A percentile compares a stretch with the other conserved stretches of the same genome.
Evolutionary conservation across 1,140 invertebrate genomes (phyloP).

Genomic region (Nephotettix cincticeps): DNA sequence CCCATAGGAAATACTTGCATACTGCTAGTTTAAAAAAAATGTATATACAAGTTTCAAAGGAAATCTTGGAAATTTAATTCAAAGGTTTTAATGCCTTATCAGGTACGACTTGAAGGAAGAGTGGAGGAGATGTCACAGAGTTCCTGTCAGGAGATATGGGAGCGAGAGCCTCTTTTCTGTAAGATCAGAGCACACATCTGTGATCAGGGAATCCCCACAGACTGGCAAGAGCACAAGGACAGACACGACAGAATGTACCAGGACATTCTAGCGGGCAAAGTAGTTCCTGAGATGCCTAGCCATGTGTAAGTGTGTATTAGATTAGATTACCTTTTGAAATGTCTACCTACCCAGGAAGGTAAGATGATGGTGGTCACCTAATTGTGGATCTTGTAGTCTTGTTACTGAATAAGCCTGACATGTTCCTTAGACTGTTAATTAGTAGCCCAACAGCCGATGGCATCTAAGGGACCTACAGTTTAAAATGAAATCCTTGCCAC

Average conservation of each 20-base stretch:
- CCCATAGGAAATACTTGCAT: not conserved
- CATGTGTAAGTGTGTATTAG: slow-evolving; percentile 54
- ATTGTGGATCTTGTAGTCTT: too few species aligned
- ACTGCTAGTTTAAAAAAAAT: not conserved
- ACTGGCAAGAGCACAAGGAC: slow-evolving; percentile 49
- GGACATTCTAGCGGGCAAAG: slow-evolving; percentile 38
- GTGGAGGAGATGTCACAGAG: slow-evolving; percentile 42
- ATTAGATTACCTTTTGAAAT: too few species aligned
- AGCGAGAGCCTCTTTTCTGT: slow-evolving; percentile 48
- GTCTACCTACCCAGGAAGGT: too few species aligned
- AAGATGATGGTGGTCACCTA: too few species aligned
- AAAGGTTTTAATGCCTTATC: slow-evolving; percentile 4
- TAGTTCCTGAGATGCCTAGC: slow-evolving; percentile 47
- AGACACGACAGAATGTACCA: slow-evolving; percentile 46
- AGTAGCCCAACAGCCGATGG: too few species aligned
- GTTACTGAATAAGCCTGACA: too few species aligned
- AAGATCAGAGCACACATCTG: slow-evolving; percentile 51
- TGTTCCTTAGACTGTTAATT: too few species aligned
- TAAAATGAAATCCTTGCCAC: too few species aligned
- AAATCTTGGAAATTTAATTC: not conserved
- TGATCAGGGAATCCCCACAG: slow-evolving; percentile 46
- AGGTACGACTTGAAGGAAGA: slow-evolving; percentile 50
- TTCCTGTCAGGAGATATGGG: slow-evolving; percentile 46
- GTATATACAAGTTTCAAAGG: not conserved
- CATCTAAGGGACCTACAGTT: too few species aligned